phyloP scores from a whole-genome alignment of 2,888 invertebrate genomes.

The Parasteatoda lunata region DNA sequence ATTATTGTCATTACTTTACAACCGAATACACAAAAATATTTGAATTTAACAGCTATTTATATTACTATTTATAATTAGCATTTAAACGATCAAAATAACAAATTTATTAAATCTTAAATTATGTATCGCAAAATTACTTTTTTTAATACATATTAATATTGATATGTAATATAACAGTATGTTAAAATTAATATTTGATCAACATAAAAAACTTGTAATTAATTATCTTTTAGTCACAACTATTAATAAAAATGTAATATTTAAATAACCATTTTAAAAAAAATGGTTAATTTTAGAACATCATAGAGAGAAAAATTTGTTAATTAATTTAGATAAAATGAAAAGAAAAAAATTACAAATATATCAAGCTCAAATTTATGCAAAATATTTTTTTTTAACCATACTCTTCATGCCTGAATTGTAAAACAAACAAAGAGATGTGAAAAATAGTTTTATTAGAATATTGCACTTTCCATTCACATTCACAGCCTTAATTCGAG shows the following conservation, averaged over 20 bases:
- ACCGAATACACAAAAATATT: not conserved
- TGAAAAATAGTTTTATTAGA: slow-evolving; percentile 9
- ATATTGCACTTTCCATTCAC: slow-evolving; percentile 61
- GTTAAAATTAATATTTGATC: too few relatives aligned
- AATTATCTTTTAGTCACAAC: too few relatives aligned
- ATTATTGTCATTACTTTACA: not conserved
- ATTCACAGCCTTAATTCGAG: slow-evolving; percentile 25
- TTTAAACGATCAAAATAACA: too few relatives aligned
- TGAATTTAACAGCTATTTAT: not conserved
- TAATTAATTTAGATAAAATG: not conserved
- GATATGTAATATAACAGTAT: too few relatives aligned
- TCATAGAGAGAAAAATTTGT: not conserved
- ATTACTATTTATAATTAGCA: not conserved
- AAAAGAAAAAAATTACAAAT: not conserved
- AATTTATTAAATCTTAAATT: too few relatives aligned
- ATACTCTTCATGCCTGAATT: not conserved
- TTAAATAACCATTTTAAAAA: not conserved
- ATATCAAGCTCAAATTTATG: too few relatives aligned
- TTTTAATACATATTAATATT: too few relatives aligned
- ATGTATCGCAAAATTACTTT: too few relatives aligned
- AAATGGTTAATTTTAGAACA: not conserved
- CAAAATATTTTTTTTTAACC: not conserved
- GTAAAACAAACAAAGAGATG: not conserved
- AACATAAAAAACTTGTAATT: too few relatives aligned
- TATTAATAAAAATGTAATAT: not conserved